Evolutionary conservation across 2,797 vertebrate genomes (phyloP).

Genomic region (Poecilia picta): DNA sequence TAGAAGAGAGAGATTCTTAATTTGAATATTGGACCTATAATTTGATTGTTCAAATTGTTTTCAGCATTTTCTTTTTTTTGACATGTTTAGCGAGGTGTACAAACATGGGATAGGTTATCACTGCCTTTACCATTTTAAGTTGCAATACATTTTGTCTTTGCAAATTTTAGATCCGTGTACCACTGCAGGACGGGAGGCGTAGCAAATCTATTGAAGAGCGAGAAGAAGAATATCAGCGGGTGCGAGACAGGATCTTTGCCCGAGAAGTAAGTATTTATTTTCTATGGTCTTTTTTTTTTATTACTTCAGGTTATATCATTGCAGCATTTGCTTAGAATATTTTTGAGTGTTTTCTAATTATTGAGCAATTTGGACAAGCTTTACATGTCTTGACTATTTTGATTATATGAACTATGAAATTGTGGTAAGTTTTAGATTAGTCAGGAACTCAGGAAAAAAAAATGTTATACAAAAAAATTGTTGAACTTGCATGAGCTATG

Average conservation of each 20-base stretch:
- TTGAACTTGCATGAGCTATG: neutral
- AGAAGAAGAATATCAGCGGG: constrained; percentile 98
- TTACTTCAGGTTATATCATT: neutral
- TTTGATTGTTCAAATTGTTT: neutral
- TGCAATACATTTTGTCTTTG: neutral
- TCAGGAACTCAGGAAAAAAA: neutral
- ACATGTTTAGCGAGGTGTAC: neutral
- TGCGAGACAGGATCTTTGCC: constrained; percentile 98
- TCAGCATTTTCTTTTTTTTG: neutral
- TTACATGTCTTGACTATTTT: neutral
- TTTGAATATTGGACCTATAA: neutral
- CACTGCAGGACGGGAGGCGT: constrained; percentile 96
- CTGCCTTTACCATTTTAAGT: neutral
- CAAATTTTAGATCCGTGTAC: constrained; percentile 92
- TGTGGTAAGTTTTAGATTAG: neutral
- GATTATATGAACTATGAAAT: neutral
- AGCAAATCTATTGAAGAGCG: constrained; percentile 99
- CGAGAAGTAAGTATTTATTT: constrained; percentile 90
- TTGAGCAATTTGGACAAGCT: neutral
- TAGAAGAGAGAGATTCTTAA: neutral
- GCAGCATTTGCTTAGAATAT: neutral
- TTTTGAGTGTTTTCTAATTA: neutral
- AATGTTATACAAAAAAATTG: neutral
- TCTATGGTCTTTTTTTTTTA: neutral
- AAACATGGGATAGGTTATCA: neutral